Evolutionary conservation across 2,113 vertebrate genomes (phyloP).

Genomic region (Seriola quinqueradiata): DNA sequence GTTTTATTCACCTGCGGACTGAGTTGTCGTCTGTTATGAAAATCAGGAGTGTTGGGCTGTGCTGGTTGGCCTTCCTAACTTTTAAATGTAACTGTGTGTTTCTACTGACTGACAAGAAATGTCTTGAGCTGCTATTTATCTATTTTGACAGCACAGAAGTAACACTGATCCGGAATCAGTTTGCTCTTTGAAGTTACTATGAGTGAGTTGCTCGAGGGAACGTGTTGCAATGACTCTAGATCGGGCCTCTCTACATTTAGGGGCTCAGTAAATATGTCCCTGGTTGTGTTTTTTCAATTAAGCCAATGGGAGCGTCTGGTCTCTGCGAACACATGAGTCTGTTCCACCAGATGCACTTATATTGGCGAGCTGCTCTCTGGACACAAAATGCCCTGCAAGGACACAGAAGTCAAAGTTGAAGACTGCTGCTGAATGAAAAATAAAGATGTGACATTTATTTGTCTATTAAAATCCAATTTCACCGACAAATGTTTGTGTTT

Average conservation of each 20-base stretch:
- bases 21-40: conserved; percentile 10
- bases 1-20: conserved; percentile 12
- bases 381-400: conserved; percentile 38
- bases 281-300: conserved; percentile 71
- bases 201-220: conserved; percentile 32
- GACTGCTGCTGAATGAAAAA: conserved; percentile 44
- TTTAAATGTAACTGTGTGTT: conserved; percentile 60
- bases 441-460: conserved; percentile 65
- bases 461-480: conserved; percentile 68
- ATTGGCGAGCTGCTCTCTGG: conserved; percentile 51
- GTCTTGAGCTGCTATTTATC: conserved; percentile 35
- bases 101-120: conserved; percentile 51
- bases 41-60: conserved; percentile 38
- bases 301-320: conserved; percentile 24
- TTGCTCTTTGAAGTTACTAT: conserved; percentile 40
- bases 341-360: conserved; percentile 57
- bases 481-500: conserved; percentile 40
- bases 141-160: conserved; percentile 38
- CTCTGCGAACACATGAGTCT: conserved; percentile 51
- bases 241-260: conserved; percentile 4
- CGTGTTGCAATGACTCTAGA: background rate
- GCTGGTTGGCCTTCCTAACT: conserved; percentile 34
- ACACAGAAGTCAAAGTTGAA: conserved; percentile 33
- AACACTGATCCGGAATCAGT: conserved; percentile 69
- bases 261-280: conserved; percentile 41